Percentiles rank a stretch among this genome's conserved stretches.
These are phyloP conservation scores for Micropterix aruncella DNA, from an alignment of 2,888 invertebrate species.

Conservation along the genomic window DNA sequence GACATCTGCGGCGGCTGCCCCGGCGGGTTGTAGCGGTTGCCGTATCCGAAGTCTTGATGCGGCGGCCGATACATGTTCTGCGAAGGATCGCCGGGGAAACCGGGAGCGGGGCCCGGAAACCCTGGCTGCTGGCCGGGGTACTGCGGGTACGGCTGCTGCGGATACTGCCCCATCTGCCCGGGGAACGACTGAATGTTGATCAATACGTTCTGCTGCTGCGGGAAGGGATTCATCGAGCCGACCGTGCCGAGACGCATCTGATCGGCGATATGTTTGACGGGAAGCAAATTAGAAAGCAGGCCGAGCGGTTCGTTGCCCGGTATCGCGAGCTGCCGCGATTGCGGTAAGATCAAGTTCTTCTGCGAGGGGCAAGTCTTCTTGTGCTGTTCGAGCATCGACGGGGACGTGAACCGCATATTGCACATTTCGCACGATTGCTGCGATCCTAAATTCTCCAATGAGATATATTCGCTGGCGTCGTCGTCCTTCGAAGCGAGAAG, in stretches of 20 bases:
- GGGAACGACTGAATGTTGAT: slow-evolving; percentile 51
- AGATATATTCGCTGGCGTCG: slow-evolving; percentile 46
- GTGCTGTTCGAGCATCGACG: slow-evolving; percentile 38
- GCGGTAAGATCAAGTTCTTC: slow-evolving; percentile 20
- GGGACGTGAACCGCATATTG: slow-evolving; percentile 42
- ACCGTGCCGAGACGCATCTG: slow-evolving; percentile 27
- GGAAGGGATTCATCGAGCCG: slow-evolving; percentile 17
- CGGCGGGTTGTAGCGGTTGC: slow-evolving; percentile 8
- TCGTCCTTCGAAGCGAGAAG: slow-evolving; percentile 27
- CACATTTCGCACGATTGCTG: slow-evolving; percentile 45
- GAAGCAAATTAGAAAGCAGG: slow-evolving; percentile 25
- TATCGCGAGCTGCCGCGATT: slow-evolving; percentile 7
- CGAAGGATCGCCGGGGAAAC: slow-evolving; percentile 19
- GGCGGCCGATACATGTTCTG: slow-evolving; percentile 28
- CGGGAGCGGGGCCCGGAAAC: slow-evolving; percentile 21
- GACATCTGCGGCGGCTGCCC: slow-evolving; percentile 21
- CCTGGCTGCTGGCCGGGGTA: slow-evolving; percentile 26
- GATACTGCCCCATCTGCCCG: slow-evolving; percentile 27
- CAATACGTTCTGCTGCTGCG: slow-evolving; percentile 43
- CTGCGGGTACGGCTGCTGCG: slow-evolving; percentile 29
- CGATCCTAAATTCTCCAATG: slow-evolving; percentile 45
- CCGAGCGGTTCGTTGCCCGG: slow-evolving; percentile 14
- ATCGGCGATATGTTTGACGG: slow-evolving; percentile 33
- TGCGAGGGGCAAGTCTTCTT: slow-evolving; percentile 40
- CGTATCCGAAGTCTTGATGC: slow-evolving; percentile 19